Evolutionary conservation across 35 echinoderm and acorn worm genomes (phyloP), one percentile per base, ranked within the genome.

Genomic region (Heliocidaris tuberculata): DNA sequence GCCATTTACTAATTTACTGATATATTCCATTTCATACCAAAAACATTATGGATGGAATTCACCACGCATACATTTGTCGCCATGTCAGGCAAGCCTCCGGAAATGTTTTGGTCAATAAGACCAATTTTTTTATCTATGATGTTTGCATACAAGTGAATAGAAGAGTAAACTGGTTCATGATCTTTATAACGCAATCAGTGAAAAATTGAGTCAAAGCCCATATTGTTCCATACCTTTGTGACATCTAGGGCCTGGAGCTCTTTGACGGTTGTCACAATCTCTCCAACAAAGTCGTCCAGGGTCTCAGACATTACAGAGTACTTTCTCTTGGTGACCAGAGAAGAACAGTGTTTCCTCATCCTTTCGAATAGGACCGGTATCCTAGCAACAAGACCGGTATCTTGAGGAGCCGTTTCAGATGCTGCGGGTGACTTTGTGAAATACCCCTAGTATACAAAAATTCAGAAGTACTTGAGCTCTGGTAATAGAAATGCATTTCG

Each of bases 171-270:
- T 42, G 35, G 35, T 42, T 42, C 35, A 42, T 42, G 35, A 42
- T 42, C 35, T 42, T 42, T 42, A 42, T 42, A 42, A 42, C 3
- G 35, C 35, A 42, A 42, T 42, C 35, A 42, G 35, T 42, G 35
- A 42, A 42, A 42, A 0, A 3, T 42, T 42, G 35, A 42, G 3
- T n/a, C 35, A 42, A 42, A 42, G 35, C 35, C 35, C 35, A 42
- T 42, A 42, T 42, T 42, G 35, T 42, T 42, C 32, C 91, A 56
- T 93, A 99, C 98, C 94, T 99, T 99, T 60, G 98, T 96, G 21
- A 99, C 95, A 90, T 99, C 98, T 2, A 99, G 94, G 2, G 88
- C 56, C 78, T 99, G 97, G 49, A 99, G 94, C 17, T 99, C 96
- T 85, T 95, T 95, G 50, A 99, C 49, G 5, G 94, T 93, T 7